A percentile compares a stretch with the other conserved stretches of the same genome.
phyloP scores from a whole-genome alignment of 2,888 invertebrate genomes.

The Erynnis tages region DNA sequence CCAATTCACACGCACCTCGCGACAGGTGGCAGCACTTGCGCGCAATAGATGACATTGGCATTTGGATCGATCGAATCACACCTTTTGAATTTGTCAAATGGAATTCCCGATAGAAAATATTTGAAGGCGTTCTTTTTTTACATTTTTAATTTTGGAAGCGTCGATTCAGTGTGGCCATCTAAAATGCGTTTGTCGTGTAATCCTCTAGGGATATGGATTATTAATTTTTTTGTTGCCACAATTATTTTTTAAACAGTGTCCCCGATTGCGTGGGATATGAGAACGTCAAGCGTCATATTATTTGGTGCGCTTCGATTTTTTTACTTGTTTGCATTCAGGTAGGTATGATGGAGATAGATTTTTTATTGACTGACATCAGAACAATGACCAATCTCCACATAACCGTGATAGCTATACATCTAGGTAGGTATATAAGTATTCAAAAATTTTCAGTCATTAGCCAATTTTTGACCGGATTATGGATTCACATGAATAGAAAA shows the following conservation, averaged over 20 bases:
- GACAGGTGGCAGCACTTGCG: slow-evolving; percentile 66
- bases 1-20: slow-evolving; percentile 59
- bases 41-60: slow-evolving; percentile 44
- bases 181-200: slow-evolving; percentile 80
- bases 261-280: slow-evolving; percentile 64
- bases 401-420: not conserved
- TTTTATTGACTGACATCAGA: slow-evolving; percentile 6
- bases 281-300: slow-evolving; percentile 36
- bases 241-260: slow-evolving; percentile 65
- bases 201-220: slow-evolving; percentile 76
- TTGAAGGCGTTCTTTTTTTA: slow-evolving; percentile 42
- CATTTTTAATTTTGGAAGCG: slow-evolving; percentile 56
- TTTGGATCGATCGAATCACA: slow-evolving; percentile 51
- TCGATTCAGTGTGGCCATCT: slow-evolving; percentile 71
- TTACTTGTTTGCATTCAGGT: slow-evolving; percentile 20
- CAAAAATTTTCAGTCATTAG: too few species aligned
- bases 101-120: slow-evolving; percentile 39
- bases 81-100: slow-evolving; percentile 48
- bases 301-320: slow-evolving; percentile 16
- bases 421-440: too few species aligned
- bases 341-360: slow-evolving; percentile 24
- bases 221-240: slow-evolving; percentile 61
- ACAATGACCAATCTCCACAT: slow-evolving; percentile 5
- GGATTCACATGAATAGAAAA: too few species aligned
- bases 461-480: too few species aligned